phyloP scores from a whole-genome alignment of 2,797 vertebrate species.

The Acridotheres tristis region DNA sequence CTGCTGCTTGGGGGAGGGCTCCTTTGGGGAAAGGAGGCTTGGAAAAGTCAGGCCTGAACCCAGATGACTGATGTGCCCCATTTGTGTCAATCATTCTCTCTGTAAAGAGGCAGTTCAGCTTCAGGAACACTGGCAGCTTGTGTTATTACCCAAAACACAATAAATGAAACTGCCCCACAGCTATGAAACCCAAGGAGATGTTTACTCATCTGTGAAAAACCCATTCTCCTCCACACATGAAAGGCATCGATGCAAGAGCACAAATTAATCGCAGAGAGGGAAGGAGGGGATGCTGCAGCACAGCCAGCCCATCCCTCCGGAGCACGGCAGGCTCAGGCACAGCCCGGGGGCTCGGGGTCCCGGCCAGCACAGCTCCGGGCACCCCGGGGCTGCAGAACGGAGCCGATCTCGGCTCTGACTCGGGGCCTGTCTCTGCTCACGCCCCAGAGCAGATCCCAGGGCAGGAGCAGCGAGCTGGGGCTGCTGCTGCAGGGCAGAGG shows the following conservation, averaged over 20 bases:
- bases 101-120: constrained; percentile 34
- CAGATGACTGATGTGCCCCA: neutral
- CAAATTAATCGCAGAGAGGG: neutral
- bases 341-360: neutral
- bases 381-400: too few relatives aligned
- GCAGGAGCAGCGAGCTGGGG: too few relatives aligned
- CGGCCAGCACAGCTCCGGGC: neutral
- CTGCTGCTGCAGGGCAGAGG: neutral
- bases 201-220: constrained; percentile 51
- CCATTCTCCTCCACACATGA: constrained; percentile 46
- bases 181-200: constrained; percentile 38
- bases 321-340: accelerated
- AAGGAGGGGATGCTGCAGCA: neutral
- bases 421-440: too few relatives aligned
- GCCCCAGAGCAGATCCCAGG: too few relatives aligned
- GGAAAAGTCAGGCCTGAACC: neutral
- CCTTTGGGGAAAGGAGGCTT: neutral
- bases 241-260: constrained; percentile 35
- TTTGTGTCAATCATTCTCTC: neutral
- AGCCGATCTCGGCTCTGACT: too few relatives aligned
- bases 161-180: constrained; percentile 29
- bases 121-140: neutral
- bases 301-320: neutral
- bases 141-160: constrained; percentile 38
- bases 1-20: neutral